Percentiles rank a stretch among this genome's conserved stretches.
Evolutionary conservation across 1,140 invertebrate genomes (phyloP).

Genomic region (Triops cancriformis): DNA sequence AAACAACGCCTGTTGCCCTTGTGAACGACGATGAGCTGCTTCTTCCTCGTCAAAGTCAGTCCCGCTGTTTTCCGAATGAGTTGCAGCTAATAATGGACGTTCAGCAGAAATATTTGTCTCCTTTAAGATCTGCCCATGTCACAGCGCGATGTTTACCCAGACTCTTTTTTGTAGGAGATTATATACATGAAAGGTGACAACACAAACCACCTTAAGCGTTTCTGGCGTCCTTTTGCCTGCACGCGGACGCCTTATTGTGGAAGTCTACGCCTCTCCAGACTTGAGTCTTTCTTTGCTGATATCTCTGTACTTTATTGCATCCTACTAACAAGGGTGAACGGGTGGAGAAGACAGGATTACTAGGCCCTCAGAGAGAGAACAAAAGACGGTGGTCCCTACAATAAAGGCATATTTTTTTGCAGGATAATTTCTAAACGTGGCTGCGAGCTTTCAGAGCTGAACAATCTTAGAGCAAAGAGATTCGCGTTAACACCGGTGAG

Average conservation of each 20-base stretch:
- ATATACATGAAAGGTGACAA: background rate
- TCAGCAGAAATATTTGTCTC: background rate
- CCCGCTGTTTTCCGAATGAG: background rate
- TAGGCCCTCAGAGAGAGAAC: background rate
- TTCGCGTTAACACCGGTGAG: too few relatives aligned
- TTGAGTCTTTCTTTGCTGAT: background rate
- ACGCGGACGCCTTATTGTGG: background rate
- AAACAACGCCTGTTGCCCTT: too few relatives aligned
- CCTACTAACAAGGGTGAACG: background rate
- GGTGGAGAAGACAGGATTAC: background rate
- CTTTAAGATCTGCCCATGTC: background rate
- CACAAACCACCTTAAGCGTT: background rate
- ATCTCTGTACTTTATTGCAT: background rate
- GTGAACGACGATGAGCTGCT: background rate
- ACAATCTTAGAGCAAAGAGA: too few relatives aligned
- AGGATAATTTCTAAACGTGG: too few relatives aligned
- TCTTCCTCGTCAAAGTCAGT: background rate
- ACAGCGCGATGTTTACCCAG: background rate
- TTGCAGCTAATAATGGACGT: background rate
- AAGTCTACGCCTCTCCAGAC: background rate
- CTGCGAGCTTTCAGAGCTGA: too few relatives aligned
- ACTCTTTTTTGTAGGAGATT: background rate
- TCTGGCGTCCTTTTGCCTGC: background rate
- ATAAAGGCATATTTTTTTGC: too few relatives aligned
- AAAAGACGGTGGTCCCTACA: too few relatives aligned